A percentile compares a stretch with the other conserved stretches of the same genome.
Evolutionary conservation across 2,113 vertebrate species (phyloP).

Genomic region (Nibea albiflora): DNA sequence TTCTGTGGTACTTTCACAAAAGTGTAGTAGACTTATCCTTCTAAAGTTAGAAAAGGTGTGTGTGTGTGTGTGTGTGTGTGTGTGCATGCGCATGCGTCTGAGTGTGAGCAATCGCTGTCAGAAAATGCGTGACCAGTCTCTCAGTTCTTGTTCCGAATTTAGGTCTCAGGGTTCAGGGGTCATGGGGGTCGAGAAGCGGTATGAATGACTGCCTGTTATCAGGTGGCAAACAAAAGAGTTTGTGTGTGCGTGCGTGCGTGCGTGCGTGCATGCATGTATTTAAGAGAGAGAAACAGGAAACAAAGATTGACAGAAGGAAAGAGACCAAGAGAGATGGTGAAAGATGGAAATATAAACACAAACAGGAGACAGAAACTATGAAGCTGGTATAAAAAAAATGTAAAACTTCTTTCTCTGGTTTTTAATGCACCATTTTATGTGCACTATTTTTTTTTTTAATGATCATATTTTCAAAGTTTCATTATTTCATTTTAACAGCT

Average conservation of each 20-base stretch:
- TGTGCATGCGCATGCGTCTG: neutral
- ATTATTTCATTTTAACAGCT: neutral
- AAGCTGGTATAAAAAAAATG: no score
- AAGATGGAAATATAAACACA: constrained; percentile 23
- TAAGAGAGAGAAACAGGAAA: constrained; percentile 51
- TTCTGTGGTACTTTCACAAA: neutral
- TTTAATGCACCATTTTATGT: neutral
- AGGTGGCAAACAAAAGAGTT: constrained; percentile 68
- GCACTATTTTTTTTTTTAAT: no score
- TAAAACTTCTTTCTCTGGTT: neutral
- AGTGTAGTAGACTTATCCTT: neutral
- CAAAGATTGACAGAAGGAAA: constrained; percentile 45
- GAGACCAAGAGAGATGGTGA: neutral
- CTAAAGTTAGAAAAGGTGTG: neutral
- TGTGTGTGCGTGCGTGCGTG: neutral
- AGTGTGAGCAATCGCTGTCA: constrained; percentile 23
- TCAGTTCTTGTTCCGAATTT: constrained; percentile 70
- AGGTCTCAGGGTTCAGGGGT: constrained; percentile 71
- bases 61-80: neutral
- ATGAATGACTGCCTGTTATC: constrained; percentile 76
- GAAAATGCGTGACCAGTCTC: constrained; percentile 57
- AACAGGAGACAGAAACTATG: constrained; percentile 22
- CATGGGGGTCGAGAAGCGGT: constrained; percentile 55
- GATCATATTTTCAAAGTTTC: neutral
- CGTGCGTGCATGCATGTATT: neutral